A percentile compares a stretch with the other conserved stretches of the same genome.
Conservation (phyloP, 1,140 invertebrate genomes). For the Goniozus legneri region DNA sequence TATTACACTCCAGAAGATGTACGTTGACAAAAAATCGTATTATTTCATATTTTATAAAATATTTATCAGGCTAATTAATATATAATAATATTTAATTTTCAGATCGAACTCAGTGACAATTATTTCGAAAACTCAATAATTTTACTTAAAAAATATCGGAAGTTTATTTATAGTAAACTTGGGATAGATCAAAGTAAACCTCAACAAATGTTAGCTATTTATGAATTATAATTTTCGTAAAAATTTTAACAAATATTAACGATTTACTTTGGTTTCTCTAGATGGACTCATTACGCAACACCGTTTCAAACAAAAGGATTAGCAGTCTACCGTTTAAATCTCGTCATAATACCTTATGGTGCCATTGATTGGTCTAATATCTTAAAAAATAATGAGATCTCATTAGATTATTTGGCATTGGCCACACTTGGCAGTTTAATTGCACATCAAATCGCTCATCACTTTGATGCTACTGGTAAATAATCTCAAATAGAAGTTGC, state of each 20-base stretch:
- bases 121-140: slow-evolving; percentile 27
- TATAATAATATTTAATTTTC: no score
- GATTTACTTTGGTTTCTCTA: slow-evolving; percentile 1
- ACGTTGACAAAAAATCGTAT: no score
- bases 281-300: slow-evolving; percentile 33
- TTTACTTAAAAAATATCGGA: slow-evolving; percentile 24
- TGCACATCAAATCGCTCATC: slow-evolving; percentile 32
- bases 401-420: slow-evolving; percentile 23
- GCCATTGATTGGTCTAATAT: slow-evolving; percentile 23
- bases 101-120: slow-evolving; percentile 22
- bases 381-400: slow-evolving; percentile 6
- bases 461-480: no score
- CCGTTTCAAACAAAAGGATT: slow-evolving; percentile 24
- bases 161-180: slow-evolving; percentile 19
- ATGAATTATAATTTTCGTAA: background rate
- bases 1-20: no score
- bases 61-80: no score
- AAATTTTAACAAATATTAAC: background rate
- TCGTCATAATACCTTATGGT: slow-evolving; percentile 32
- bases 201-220: slow-evolving; percentile 24
- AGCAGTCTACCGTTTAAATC: slow-evolving; percentile 22
- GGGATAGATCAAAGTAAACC: slow-evolving; percentile 10
- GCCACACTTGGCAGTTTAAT: slow-evolving; percentile 32
- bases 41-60: no score
- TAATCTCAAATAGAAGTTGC: no score